Conservation (phyloP, 2,113 vertebrate genomes). For the Acrocephalus kingi region DNA sequence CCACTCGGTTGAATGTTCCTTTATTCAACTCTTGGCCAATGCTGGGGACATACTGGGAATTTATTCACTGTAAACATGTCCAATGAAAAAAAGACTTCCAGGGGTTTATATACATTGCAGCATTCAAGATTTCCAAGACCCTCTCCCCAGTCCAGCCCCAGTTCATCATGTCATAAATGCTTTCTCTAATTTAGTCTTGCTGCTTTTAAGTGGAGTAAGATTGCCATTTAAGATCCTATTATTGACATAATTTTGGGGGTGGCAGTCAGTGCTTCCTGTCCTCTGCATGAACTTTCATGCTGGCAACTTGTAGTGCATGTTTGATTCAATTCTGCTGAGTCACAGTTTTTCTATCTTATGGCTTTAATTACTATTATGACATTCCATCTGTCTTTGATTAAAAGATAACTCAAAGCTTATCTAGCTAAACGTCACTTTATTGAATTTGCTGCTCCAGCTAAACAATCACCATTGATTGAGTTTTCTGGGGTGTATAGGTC, state of each 20-base stretch:
- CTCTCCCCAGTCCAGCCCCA: background rate
- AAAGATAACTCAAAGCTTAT: background rate
- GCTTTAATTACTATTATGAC: background rate
- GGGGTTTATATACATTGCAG: background rate
- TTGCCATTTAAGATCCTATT: background rate
- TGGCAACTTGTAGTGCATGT: background rate
- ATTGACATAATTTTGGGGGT: background rate
- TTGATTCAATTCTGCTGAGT: background rate
- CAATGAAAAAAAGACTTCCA: background rate
- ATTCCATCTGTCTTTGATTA: background rate
- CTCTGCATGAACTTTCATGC: background rate
- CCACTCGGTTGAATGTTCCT: fast-evolving
- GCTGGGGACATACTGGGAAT: background rate
- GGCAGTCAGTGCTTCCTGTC: background rate
- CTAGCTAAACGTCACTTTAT: background rate
- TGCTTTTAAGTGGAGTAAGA: background rate
- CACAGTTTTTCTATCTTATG: background rate
- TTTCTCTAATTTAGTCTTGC: background rate
- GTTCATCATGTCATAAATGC: fast-evolving
- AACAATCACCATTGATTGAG: background rate
- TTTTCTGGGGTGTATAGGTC: background rate
- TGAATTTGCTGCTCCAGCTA: background rate
- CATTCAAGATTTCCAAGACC: background rate
- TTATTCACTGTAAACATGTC: background rate
- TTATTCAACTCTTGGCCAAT: background rate